Evolutionary conservation across 2,797 vertebrate genomes (phyloP).

Genomic region (Enteromius fasciolatus): DNA sequence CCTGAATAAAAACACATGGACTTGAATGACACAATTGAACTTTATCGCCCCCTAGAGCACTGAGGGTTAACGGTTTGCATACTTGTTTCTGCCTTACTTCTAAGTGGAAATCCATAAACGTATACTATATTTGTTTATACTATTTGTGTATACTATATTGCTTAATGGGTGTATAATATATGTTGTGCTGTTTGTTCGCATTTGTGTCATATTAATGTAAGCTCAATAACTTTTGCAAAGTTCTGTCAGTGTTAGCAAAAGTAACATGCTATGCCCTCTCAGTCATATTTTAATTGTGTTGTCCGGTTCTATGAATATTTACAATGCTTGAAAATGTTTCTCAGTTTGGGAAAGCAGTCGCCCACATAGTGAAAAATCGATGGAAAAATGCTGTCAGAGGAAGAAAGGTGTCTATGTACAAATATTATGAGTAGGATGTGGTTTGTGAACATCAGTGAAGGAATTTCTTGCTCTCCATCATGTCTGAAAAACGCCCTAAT

Average conservation of each 20-base stretch:
- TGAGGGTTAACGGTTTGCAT: background rate
- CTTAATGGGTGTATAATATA: conserved; percentile 21
- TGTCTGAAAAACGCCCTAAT: conserved; percentile 24
- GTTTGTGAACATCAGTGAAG: conserved; percentile 28
- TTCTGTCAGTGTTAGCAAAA: background rate
- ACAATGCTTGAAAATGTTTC: conserved; percentile 48
- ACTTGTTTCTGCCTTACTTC: conserved; percentile 13
- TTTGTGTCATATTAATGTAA: conserved; percentile 5
- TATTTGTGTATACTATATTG: no score
- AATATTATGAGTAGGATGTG: conserved; percentile 43
- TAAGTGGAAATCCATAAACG: background rate
- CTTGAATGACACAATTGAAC: background rate
- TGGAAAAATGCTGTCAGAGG: conserved; percentile 44
- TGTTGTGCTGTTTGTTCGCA: background rate
- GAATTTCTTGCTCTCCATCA: conserved; percentile 15
- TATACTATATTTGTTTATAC: background rate
- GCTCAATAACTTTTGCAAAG: background rate
- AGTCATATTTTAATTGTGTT: conserved; percentile 37
- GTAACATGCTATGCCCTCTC: background rate
- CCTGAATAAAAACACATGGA: background rate
- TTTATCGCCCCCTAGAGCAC: background rate
- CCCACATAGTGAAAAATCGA: conserved; percentile 52
- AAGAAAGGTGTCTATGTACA: conserved; percentile 45
- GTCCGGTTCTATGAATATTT: conserved; percentile 47
- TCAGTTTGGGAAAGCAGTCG: conserved; percentile 53